A percentile compares a stretch with the other conserved stretches of the same genome.
These are phyloP conservation scores for Plebejus argus DNA, from an alignment of 2,888 invertebrate genomes.

Conservation along the genomic window DNA sequence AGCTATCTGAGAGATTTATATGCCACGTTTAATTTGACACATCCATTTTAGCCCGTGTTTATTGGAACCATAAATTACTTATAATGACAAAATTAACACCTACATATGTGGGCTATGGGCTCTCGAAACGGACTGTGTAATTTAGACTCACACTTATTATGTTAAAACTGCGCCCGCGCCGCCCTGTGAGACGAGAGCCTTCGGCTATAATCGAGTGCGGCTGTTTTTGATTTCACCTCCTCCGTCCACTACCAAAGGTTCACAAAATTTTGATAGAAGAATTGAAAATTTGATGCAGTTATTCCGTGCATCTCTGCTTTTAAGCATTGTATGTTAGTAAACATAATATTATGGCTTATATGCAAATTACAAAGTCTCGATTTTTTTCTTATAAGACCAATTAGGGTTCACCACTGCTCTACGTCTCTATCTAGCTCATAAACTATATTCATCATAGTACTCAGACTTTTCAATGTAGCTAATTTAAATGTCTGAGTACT, in stretches of 20 bases:
- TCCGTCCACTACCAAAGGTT: constrained; percentile 51
- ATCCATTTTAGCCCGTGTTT: constrained; percentile 5
- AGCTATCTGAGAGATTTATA: constrained; percentile 4
- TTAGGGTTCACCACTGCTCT: too few species aligned
- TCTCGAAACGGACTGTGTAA: constrained; percentile 49
- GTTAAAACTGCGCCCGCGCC: constrained; percentile 50
- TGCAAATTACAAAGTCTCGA: neutral
- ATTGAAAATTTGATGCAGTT: constrained; percentile 24
- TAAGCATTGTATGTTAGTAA: too few species aligned
- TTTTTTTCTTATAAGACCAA: constrained; percentile 50
- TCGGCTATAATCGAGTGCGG: constrained; percentile 55
- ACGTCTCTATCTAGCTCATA: too few species aligned
- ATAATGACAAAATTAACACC: constrained; percentile 42
- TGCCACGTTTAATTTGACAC: constrained; percentile 10
- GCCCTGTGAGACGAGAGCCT: constrained; percentile 64
- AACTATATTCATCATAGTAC: too few species aligned
- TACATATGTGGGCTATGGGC: constrained; percentile 40
- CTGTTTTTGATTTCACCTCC: constrained; percentile 54
- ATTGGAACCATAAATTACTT: constrained; percentile 28
- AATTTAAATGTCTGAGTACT: too few species aligned
- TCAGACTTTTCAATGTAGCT: too few species aligned
- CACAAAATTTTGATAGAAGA: constrained; percentile 40
- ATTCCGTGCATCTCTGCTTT: neutral
- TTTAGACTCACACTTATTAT: constrained; percentile 61
- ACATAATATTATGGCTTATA: too few species aligned